Base-by-base conservation (phyloP, 2,113 vertebrate species). In the Seriola rivoliana region DNA sequence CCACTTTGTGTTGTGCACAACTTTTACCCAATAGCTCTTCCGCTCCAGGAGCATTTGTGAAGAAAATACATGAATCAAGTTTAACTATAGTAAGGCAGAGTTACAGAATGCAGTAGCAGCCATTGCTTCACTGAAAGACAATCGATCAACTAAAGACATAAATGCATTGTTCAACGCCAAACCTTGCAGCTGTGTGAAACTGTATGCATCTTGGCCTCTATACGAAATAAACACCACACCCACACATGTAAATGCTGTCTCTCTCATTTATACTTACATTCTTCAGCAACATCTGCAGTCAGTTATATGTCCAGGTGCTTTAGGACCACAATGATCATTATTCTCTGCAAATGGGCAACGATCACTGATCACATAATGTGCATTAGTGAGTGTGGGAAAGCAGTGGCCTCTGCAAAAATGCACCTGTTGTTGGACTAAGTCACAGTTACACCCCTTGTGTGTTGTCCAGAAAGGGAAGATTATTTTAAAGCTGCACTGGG, bases 11-110 rank as follows among this genome's bases (percentile, higher is more conserved):
- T 80, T 89, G 81, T 75, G 71, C 44, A 78, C 86, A 84, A 88
- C 84, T 91, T 89, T 87, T 83, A 88, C 60, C 84, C 85, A 85
- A 90, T 81, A 86, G 85, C 85, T 86, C 74, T 75, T 81, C 79
- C 19, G 13, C 84, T 88, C 57, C 75, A 58, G 63, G 69, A 83
- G 83, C 65, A 68, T 87, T 85, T 86, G 78, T 74, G 58, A 85
- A 72, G 62, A 72, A 90, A 89, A 88, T 65, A 80, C 79, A 86
- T 90, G 80, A 91, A 91, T 91, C 85, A 87, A 71, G 79, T 88
- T 84, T 85, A 86, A 75, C 82, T 80, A 67, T 66, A 67, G 80
- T 42, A 42, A 82, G 76, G 75, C 81, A 88, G 46, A 82, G 73
- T 78, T 66, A 73, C 57, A 85, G 73, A 71, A 80, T 74, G 63